Evolutionary conservation across 1,140 invertebrate genomes (phyloP).

Genomic region (Ceratosolen fusciceps): DNA sequence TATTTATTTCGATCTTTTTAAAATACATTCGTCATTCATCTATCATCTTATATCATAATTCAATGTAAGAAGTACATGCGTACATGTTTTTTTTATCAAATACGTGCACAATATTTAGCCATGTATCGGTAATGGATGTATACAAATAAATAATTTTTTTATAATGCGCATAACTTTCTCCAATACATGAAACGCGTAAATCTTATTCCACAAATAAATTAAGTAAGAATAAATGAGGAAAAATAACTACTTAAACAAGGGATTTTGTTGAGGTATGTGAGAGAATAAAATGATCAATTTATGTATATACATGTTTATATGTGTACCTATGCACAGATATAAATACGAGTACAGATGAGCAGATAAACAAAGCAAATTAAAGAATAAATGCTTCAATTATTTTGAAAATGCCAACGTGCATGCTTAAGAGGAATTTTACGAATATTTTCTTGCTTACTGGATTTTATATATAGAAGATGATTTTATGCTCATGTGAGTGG

Average conservation of each 20-base stretch:
- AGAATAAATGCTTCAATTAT: background rate
- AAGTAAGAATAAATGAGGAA: too few relatives aligned
- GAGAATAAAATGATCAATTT: background rate
- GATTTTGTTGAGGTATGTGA: background rate
- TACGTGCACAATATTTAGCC: too few relatives aligned
- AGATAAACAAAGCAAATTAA: background rate
- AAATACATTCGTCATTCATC: too few relatives aligned
- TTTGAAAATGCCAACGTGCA: background rate
- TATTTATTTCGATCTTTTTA: too few relatives aligned
- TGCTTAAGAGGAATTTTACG: background rate
- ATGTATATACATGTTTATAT: background rate
- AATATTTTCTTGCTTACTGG: background rate
- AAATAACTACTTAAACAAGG: background rate
- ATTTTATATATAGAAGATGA: background rate
- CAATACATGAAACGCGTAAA: too few relatives aligned
- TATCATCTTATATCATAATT: too few relatives aligned
- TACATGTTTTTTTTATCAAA: too few relatives aligned
- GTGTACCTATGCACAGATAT: background rate
- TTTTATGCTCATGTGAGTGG: background rate
- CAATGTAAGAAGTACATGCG: too few relatives aligned
- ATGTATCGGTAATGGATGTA: too few relatives aligned
- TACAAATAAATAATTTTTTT: too few relatives aligned
- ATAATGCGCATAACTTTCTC: too few relatives aligned
- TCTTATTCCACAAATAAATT: too few relatives aligned
- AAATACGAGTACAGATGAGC: background rate